A percentile compares a stretch with the other conserved stretches of the same genome.
phyloP scores from a whole-genome alignment of 1,140 invertebrate species.

The Penaeus indicus region DNA sequence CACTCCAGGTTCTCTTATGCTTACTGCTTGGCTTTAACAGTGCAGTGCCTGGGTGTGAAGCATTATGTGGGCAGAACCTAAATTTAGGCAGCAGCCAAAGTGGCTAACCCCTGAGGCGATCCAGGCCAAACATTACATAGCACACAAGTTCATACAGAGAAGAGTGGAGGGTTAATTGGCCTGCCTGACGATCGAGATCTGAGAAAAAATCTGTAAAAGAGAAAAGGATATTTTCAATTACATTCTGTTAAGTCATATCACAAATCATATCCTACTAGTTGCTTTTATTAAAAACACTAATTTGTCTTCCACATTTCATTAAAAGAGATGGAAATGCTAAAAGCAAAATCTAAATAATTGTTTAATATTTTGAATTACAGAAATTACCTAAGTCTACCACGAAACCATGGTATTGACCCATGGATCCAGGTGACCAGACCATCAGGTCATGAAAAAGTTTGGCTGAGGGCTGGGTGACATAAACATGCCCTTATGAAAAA shows the following conservation, averaged over 20 bases:
- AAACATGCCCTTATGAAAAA: no score
- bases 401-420: no score
- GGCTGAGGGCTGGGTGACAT: no score
- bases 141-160: conserved; percentile 46
- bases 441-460: no score
- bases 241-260: background rate
- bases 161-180: conserved; percentile 79
- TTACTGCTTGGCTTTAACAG: background rate
- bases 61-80: conserved; percentile 1
- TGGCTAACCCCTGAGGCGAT: conserved; percentile 50
- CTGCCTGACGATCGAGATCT: conserved; percentile 80
- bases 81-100: conserved; percentile 17
- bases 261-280: background rate
- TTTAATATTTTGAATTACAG: no score
- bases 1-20: background rate
- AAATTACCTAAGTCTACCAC: no score
- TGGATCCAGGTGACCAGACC: no score
- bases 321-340: no score
- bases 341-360: no score
- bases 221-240: conserved; percentile 31
- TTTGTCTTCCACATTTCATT: no score
- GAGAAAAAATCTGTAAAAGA: conserved; percentile 83
- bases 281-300: background rate
- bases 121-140: conserved; percentile 54
- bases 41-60: background rate